Percentiles rank a stretch among this genome's conserved stretches.
Evolutionary conservation across 2,888 invertebrate species (phyloP).

Genomic region (Hybos culiciformis): DNA sequence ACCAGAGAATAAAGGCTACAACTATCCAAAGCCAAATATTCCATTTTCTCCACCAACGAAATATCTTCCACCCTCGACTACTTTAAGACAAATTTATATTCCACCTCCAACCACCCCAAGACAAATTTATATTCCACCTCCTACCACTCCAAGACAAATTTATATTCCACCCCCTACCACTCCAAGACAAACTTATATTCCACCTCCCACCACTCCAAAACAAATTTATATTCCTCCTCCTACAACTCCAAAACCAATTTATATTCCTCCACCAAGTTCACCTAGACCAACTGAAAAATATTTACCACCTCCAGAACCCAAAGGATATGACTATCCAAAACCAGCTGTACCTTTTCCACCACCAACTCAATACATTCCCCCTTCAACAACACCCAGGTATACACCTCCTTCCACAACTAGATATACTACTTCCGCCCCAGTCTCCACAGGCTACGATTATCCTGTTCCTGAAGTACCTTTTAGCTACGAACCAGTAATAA

Average conservation of each 20-base stretch:
- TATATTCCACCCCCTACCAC: constrained; percentile 12
- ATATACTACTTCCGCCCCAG: no score
- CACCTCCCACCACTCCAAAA: constrained; percentile 10
- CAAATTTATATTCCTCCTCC: constrained; percentile 8
- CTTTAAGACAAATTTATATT: constrained; percentile 5
- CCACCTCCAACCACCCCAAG: constrained; percentile 4
- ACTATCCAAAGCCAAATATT: constrained; percentile 8
- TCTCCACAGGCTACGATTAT: no score
- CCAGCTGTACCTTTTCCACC: no score
- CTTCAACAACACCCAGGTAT: no score
- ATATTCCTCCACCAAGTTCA: constrained; percentile 5
- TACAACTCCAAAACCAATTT: constrained; percentile 19
- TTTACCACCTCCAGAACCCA: constrained; percentile 14
- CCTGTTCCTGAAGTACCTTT: no score
- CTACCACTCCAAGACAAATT: constrained; percentile 14
- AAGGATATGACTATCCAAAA: no score
- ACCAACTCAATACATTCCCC: no score
- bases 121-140: constrained; percentile 16
- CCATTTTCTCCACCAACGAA: constrained; percentile 12
- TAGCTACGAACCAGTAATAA: no score
- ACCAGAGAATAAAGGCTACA: constrained; percentile 9
- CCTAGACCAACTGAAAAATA: constrained; percentile 13
- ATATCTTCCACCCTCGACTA: constrained; percentile 11
- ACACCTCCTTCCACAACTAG: no score
- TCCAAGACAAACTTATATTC: constrained; percentile 9